A percentile compares a stretch with the other conserved stretches of the same genome.
Conservation (phyloP, 2,113 vertebrate genomes). For the Anoplopoma fimbria region DNA sequence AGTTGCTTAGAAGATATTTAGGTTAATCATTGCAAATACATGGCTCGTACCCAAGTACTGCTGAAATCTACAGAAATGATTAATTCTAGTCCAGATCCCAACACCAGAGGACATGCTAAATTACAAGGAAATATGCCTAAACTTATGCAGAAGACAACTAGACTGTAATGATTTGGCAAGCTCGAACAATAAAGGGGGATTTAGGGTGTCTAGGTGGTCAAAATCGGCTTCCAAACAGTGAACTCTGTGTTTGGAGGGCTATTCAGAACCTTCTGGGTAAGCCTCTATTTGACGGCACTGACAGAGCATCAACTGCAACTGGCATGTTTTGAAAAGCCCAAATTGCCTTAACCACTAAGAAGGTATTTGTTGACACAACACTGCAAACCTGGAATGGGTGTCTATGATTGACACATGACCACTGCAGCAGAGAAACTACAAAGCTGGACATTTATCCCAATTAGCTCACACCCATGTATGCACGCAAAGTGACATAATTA, state of each 20-base stretch:
- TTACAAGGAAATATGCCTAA: background rate
- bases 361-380: slow-evolving; percentile 78
- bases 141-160: background rate
- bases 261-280: slow-evolving; percentile 56
- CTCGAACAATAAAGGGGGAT: background rate
- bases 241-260: slow-evolving; percentile 43
- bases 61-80: slow-evolving; percentile 5
- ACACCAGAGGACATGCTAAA: background rate
- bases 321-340: slow-evolving; percentile 80
- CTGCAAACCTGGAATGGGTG: slow-evolving; percentile 61
- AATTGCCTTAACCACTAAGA: slow-evolving; percentile 78
- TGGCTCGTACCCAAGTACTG: background rate
- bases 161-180: background rate
- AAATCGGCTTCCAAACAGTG: slow-evolving; percentile 25
- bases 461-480: slow-evolving; percentile 52
- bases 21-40: slow-evolving; percentile 9
- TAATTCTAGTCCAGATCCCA: background rate
- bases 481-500: slow-evolving; percentile 69
- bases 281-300: slow-evolving; percentile 67
- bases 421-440: slow-evolving; percentile 56
- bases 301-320: slow-evolving; percentile 72
- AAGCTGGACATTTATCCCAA: slow-evolving; percentile 75
- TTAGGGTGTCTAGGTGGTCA: background rate
- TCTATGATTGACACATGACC: slow-evolving; percentile 75
- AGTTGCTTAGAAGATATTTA: slow-evolving; percentile 35